Conservation (phyloP, 2,113 vertebrate genomes). For the Phyllostomus discolor region DNA sequence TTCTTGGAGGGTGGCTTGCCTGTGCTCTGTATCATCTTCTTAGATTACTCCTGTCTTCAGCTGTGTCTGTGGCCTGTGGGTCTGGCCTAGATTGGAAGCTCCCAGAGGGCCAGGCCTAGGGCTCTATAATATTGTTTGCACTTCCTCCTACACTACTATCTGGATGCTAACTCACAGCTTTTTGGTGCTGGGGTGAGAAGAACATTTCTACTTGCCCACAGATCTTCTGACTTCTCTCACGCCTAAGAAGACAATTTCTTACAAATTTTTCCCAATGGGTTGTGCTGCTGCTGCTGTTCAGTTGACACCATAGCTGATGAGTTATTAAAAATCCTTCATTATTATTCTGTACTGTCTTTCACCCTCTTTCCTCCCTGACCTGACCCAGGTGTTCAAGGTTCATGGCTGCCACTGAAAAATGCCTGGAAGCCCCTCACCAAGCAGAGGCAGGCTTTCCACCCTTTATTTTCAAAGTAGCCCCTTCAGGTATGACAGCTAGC, state of each 20-base stretch:
- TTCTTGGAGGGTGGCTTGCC: not conserved
- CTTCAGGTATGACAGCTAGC: not conserved
- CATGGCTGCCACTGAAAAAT: constrained; percentile 62
- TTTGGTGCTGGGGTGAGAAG: not conserved
- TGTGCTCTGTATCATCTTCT: not conserved
- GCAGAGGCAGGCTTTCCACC: not conserved
- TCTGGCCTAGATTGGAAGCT: not conserved
- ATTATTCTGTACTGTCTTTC: constrained; percentile 42
- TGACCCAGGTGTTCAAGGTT: constrained; percentile 54
- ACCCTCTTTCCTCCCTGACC: constrained; percentile 38
- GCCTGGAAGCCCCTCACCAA: constrained; percentile 23
- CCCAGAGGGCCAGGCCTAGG: not conserved
- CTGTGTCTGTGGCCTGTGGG: not conserved
- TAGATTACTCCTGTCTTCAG: not conserved
- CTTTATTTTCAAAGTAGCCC: not conserved
- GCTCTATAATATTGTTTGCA: not conserved
- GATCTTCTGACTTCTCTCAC: not conserved
- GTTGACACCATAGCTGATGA: constrained; percentile 59
- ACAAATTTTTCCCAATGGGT: constrained; percentile 46
- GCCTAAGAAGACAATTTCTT: constrained; percentile 51
- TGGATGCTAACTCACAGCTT: not conserved
- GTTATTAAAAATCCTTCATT: constrained; percentile 67
- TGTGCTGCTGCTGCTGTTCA: constrained; percentile 26
- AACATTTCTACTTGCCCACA: not conserved
- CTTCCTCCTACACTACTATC: not conserved